Conservation (phyloP, 2,888 invertebrate genomes). For the Drosophila suboccidentalis region DNA sequence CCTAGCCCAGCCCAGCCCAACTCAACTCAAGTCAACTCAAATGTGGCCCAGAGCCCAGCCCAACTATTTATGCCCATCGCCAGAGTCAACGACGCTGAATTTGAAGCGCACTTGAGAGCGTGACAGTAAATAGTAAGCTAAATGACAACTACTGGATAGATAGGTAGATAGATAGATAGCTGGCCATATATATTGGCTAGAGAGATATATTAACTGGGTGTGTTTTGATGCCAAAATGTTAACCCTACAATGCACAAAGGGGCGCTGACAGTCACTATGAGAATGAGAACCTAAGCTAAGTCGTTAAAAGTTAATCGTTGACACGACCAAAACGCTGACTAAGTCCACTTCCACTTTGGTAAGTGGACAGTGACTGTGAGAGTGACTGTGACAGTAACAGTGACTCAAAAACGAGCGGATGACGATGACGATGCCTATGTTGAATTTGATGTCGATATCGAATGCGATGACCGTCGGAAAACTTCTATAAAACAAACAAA, state of each 20-base stretch:
- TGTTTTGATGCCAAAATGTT: conserved; percentile 78
- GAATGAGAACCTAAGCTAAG: conserved; percentile 38
- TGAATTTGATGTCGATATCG: background rate
- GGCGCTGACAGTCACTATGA: conserved; percentile 30
- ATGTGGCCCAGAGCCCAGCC: conserved; percentile 32
- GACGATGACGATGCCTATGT: background rate
- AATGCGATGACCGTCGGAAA: conserved; percentile 32
- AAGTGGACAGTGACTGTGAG: conserved; percentile 36
- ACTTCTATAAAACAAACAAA: conserved; percentile 50
- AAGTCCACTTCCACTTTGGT: conserved; percentile 48
- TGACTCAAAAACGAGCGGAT: conserved; percentile 1
- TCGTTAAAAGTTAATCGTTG: conserved; percentile 80
- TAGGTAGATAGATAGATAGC: conserved; percentile 57
- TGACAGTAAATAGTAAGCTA: conserved; percentile 81
- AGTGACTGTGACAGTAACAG: conserved; percentile 31
- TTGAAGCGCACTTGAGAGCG: conserved; percentile 71
- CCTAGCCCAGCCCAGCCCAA: conserved; percentile 52
- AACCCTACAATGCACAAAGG: conserved; percentile 63
- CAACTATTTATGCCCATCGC: conserved; percentile 55
- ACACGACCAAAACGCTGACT: conserved; percentile 78
- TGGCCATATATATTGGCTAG: background rate
- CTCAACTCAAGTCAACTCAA: conserved; percentile 43
- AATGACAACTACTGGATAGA: conserved; percentile 75
- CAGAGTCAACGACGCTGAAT: conserved; percentile 19
- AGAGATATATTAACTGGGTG: conserved; percentile 61